Evolutionary conservation across 92 coral and sea anemone species (phyloP).

Genomic region (Epizoanthus fatuus): DNA sequence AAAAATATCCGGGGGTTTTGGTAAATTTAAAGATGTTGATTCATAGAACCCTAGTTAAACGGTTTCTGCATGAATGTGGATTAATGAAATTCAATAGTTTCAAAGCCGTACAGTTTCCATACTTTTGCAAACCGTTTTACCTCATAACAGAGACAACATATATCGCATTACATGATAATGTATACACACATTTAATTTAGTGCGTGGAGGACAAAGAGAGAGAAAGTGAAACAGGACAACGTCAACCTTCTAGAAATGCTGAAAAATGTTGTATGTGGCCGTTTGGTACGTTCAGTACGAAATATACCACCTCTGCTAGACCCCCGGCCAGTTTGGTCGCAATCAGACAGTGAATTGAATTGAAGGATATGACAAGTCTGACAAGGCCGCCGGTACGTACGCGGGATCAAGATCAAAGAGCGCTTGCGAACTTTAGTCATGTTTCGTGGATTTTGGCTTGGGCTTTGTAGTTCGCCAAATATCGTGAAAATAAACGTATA

Average conservation of each 20-base stretch:
- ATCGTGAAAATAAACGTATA: too few relatives aligned
- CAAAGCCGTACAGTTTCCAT: constrained; percentile 25
- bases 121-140: constrained; percentile 21
- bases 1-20: neutral
- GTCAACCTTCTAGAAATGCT: neutral
- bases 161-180: neutral
- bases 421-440: too few relatives aligned
- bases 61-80: constrained; percentile 3
- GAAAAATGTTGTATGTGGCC: neutral
- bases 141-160: neutral
- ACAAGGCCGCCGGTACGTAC: too few relatives aligned
- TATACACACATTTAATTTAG: neutral
- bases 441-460: too few relatives aligned
- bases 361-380: too few relatives aligned
- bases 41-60: constrained; percentile 21
- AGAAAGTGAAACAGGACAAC: too few relatives aligned
- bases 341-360: too few relatives aligned
- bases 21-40: constrained; percentile 5
- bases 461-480: too few relatives aligned
- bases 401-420: too few relatives aligned
- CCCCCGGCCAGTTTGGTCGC: too few relatives aligned
- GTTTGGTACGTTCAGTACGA: too few relatives aligned
- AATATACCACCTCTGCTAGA: too few relatives aligned
- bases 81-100: constrained; percentile 1
- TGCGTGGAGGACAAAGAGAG: neutral